phyloP scores from a whole-genome alignment of 1,140 invertebrate species.

The Episyrphus balteatus region DNA sequence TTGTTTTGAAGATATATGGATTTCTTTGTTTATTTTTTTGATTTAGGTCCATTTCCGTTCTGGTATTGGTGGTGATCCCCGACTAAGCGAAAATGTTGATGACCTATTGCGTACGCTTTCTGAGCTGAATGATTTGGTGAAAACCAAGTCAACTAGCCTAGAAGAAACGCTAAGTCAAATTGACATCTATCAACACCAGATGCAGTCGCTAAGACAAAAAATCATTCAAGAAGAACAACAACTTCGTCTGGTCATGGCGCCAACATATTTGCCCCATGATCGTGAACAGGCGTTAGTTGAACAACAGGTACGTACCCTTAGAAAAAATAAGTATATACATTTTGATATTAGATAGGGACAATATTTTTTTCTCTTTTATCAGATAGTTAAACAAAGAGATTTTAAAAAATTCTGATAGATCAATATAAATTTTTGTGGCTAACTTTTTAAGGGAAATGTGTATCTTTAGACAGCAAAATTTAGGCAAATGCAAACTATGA shows the following conservation, averaged over 20 bases:
- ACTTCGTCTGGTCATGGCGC: slow-evolving; percentile 64
- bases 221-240: slow-evolving; percentile 78
- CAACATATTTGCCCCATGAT: slow-evolving; percentile 70
- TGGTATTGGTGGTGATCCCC: slow-evolving; percentile 65
- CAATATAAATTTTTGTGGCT: too few relatives aligned
- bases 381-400: too few relatives aligned
- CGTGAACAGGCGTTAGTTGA: slow-evolving; percentile 72
- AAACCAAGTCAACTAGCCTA: slow-evolving; percentile 57
- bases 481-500: too few relatives aligned
- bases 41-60: slow-evolving; percentile 73
- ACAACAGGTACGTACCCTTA: slow-evolving; percentile 72
- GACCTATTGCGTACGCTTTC: slow-evolving; percentile 59
- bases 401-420: too few relatives aligned
- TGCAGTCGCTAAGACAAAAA: slow-evolving; percentile 69
- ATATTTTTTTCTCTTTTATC: too few relatives aligned
- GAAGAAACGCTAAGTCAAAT: slow-evolving; percentile 73
- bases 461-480: too few relatives aligned
- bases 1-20: neutral
- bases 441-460: too few relatives aligned
- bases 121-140: slow-evolving; percentile 49
- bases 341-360: neutral
- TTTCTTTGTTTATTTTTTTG: slow-evolving; percentile 3
- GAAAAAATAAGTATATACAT: neutral
- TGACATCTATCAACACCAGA: slow-evolving; percentile 79
- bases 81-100: slow-evolving; percentile 58